Conservation (phyloP, 1,140 invertebrate genomes). For the Brachionus rubens region DNA sequence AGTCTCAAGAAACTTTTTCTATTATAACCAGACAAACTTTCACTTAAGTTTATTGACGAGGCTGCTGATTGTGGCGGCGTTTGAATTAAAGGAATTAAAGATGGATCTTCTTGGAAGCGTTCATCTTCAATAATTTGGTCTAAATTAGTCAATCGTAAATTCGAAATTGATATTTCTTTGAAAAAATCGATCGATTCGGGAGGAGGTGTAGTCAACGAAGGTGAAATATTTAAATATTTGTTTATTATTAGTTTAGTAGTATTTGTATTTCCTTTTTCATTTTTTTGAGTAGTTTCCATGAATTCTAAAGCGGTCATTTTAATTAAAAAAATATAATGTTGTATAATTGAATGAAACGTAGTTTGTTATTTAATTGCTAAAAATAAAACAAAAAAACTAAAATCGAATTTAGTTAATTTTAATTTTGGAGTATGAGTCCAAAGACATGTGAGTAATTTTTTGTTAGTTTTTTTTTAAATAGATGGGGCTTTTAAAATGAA, state of each 20-base stretch:
- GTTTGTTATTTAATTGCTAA: background rate
- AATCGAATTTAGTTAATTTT: too few species aligned
- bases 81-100: background rate
- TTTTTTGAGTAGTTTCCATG: background rate
- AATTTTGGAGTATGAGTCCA: too few species aligned
- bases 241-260: background rate
- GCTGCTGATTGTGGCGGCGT: constrained; percentile 15
- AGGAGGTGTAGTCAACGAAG: background rate
- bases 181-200: constrained; percentile 6
- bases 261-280: background rate
- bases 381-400: too few species aligned
- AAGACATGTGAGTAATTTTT: too few species aligned
- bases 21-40: too few species aligned
- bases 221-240: background rate
- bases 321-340: background rate
- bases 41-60: background rate
- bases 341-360: background rate
- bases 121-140: background rate
- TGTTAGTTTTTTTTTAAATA: too few species aligned
- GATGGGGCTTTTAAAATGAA: too few species aligned
- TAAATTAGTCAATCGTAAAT: background rate
- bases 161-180: background rate
- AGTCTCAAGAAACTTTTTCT: background rate
- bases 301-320: constrained; percentile 20
- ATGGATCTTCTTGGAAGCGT: constrained; percentile 9